Evolutionary conservation across 1,140 invertebrate genomes (phyloP).

Genomic region (Laupala kohalensis): DNA sequence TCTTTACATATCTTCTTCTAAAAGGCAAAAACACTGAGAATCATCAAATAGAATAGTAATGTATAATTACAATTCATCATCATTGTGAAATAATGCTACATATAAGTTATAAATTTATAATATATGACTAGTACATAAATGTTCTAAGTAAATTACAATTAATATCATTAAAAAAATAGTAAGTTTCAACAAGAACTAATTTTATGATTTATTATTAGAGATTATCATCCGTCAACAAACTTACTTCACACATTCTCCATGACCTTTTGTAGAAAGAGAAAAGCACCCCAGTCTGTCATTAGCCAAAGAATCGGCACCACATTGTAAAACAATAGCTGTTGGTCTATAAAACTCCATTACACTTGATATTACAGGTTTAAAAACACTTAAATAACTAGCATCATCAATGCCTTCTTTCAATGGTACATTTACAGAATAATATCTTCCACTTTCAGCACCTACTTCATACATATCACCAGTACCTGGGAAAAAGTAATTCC

Average conservation of each 20-base stretch:
- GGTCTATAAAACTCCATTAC: constrained; percentile 97
- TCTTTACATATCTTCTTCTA: too few species aligned
- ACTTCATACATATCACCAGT: constrained; percentile 98
- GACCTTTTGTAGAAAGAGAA: constrained; percentile 77
- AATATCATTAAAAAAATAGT: too few species aligned
- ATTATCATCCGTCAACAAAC: too few species aligned
- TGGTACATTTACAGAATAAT: constrained; percentile 95
- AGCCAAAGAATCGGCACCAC: constrained; percentile 94
- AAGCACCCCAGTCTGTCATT: constrained; percentile 87
- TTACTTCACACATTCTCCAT: constrained; percentile 84
- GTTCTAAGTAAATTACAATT: too few species aligned
- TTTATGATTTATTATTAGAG: too few species aligned
- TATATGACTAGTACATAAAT: too few species aligned
- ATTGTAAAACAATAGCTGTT: constrained; percentile 93
- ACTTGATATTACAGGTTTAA: constrained; percentile 84
- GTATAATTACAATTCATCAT: too few species aligned
- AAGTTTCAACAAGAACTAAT: too few species aligned
- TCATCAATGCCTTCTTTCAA: constrained; percentile 95
- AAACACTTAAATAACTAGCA: constrained; percentile 80
- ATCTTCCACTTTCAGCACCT: constrained; percentile 80
- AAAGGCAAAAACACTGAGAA: too few species aligned
- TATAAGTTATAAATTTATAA: too few species aligned
- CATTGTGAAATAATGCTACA: too few species aligned
- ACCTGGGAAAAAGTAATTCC: constrained; percentile 95
- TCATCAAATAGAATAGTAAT: too few species aligned